Evolutionary conservation across 2,888 invertebrate genomes (phyloP), one percentile per base, ranked within the genome.

Genomic region (Abrostola triplasia): DNA sequence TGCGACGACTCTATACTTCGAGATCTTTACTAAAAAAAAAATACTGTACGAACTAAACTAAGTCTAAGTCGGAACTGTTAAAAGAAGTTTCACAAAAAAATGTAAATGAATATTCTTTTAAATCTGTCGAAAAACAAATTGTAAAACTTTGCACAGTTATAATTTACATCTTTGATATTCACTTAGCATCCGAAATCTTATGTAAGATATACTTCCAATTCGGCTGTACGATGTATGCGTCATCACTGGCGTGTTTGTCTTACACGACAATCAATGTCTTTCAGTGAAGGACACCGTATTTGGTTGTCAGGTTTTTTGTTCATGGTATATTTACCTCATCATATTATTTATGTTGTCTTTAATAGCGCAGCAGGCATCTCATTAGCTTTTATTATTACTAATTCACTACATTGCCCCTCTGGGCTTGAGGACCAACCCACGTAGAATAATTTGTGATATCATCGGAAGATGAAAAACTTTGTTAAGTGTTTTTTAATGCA

Each of bases 221-320:
- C 44, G 53, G 40, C 9, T 44, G 51, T 55, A 64, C 44, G 68
- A 68, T 6, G 54, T 47, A 68, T 59, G 50, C 49, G 9, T 53
- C 59, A 38, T 7, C 1, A 13, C 35, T 12, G 38, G 35, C 41
- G n/a, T 35, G 44, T 48, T n/a, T 6, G 13, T 57, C 10, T 36
- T 50, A 36, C 36, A 67, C 67, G 51, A 66, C 58, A 73, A 71
- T 63, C 58, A 55, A 67, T 52, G 63, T 52, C 64, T 62, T 63
- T 65, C 54, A 58, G 36, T 12, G 8, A 54, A 54, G 57, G 57
- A 41, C 56, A 44, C 10, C 40, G 11, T 60, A 57, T 61, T 67
- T 67, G 40, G 53, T 13, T 24, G 44, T 7, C 24, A 44, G 38
- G 5, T 24, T 40, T 7, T 36, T 35, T 36, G 37, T 57, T 36